Percentiles rank a stretch among this genome's conserved stretches.
Conservation (phyloP, 1,140 invertebrate species). For the Phymastichus coffea region DNA sequence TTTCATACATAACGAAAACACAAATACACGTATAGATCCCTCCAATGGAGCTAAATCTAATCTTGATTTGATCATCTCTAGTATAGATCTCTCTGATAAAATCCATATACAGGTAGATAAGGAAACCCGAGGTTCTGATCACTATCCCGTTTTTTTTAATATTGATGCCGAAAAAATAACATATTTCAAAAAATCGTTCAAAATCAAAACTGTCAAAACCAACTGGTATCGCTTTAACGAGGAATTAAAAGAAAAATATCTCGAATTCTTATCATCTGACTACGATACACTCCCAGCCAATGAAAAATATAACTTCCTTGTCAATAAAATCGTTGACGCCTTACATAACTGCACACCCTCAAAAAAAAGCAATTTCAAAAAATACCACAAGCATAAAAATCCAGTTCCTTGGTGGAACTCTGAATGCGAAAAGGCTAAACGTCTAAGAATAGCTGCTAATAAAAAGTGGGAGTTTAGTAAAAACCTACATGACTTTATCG, state of each 20-base stretch:
- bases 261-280: too few relatives aligned
- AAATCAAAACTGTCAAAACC: not conserved
- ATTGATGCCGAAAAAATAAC: not conserved
- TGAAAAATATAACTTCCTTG: not conserved
- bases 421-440: not conserved
- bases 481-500: too few relatives aligned
- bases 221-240: too few relatives aligned
- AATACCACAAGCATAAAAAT: too few relatives aligned
- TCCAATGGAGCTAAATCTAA: not conserved
- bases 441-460: too few relatives aligned
- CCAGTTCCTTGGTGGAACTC: slow-evolving; percentile 1
- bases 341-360: too few relatives aligned
- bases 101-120: not conserved
- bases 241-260: too few relatives aligned
- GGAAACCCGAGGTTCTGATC: not conserved
- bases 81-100: not conserved
- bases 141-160: not conserved
- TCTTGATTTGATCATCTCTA: not conserved
- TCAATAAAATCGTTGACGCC: not conserved
- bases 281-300: not conserved
- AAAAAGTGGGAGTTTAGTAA: too few relatives aligned
- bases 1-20: too few relatives aligned
- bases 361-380: too few relatives aligned
- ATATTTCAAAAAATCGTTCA: not conserved
- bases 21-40: too few relatives aligned